Evolutionary conservation across 2,888 invertebrate species (phyloP).

Genomic region (Polyommatus icarus): DNA sequence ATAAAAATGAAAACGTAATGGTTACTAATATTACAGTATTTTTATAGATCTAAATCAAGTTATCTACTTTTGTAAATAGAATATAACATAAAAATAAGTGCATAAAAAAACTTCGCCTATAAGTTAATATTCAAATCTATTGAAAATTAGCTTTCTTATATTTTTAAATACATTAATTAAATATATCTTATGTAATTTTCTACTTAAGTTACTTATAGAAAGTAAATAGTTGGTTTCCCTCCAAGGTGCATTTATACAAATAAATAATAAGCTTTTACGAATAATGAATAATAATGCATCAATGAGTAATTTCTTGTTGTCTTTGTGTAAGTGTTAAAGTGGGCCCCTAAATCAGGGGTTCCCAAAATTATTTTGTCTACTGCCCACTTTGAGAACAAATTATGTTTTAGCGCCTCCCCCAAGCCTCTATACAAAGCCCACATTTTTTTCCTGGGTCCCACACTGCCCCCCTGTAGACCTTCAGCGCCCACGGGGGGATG

Average conservation of each 20-base stretch:
- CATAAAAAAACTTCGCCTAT: not conserved
- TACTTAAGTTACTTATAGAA: not conserved
- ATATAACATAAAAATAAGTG: not conserved
- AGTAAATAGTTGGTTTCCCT: not conserved
- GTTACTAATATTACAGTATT: not conserved
- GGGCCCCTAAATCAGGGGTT: too few relatives aligned
- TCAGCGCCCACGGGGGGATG: too few relatives aligned
- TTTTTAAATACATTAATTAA: too few relatives aligned
- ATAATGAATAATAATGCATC: not conserved
- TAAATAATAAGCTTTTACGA: not conserved
- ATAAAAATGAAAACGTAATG: too few relatives aligned
- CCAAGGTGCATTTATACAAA: not conserved
- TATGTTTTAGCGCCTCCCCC: too few relatives aligned
- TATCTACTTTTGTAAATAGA: not conserved
- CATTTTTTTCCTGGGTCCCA: too few relatives aligned
- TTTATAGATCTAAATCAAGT: conserved; percentile 1
- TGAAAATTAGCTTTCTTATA: not conserved
- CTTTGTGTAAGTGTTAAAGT: too few relatives aligned
- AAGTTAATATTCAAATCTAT: not conserved
- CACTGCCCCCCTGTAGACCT: too few relatives aligned
- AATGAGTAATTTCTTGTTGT: not conserved
- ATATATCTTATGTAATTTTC: too few relatives aligned
- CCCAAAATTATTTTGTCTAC: too few relatives aligned
- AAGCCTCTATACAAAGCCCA: too few relatives aligned
- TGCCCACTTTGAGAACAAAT: too few relatives aligned